Evolutionary conservation across 2,797 vertebrate genomes (phyloP), one percentile per base, ranked within the genome.

Genomic region (Anguilla pacifica): DNA sequence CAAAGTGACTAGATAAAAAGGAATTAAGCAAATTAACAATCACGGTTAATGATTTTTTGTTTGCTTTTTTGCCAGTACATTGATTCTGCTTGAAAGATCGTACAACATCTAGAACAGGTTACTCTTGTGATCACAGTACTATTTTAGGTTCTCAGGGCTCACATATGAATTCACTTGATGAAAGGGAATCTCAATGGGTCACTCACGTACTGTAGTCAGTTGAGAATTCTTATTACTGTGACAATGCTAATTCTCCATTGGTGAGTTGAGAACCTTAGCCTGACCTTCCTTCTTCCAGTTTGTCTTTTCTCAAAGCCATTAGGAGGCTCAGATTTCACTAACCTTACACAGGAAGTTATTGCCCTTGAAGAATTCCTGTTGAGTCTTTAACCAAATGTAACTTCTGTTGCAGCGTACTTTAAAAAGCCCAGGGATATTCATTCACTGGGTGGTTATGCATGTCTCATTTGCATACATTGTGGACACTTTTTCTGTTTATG

Each of bases 301-400:
- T 82, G 88, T 88, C 87, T 88, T 89, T 90, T 88, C 88, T 88
- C 86, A 87, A 90, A 91, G 87, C 87, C 88, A 91, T 93, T 91
- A 91, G 55, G 22, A 46, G 90, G 90, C 88, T 91, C 88, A n/a
- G 88, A 85, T 92, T 92, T 92, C 91, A 88, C 88, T 91, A 87
- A 90, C 89, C 86, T 92, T 90, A 89, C 88, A 92, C 90, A 89
- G 87, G 84, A 90, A 90, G 87, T 87, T 55, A 43, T 72, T 90
- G 91, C 61, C 91, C 91, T 93, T 91, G 89, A 90, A 90, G 57
- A 90, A 90, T 86, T 57, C 87, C 90, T 86, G 83, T 87, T 43
- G 85, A 89, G 89, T 89, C 89, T 89, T 90, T 90, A 93, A 91
- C 77, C 85, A 88, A 88, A 86, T 86, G 87, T 87, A 89, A 88